These are phyloP conservation scores for Plagiodera versicolora DNA, from an alignment of 2,888 invertebrate species.

Conservation along the genomic window DNA sequence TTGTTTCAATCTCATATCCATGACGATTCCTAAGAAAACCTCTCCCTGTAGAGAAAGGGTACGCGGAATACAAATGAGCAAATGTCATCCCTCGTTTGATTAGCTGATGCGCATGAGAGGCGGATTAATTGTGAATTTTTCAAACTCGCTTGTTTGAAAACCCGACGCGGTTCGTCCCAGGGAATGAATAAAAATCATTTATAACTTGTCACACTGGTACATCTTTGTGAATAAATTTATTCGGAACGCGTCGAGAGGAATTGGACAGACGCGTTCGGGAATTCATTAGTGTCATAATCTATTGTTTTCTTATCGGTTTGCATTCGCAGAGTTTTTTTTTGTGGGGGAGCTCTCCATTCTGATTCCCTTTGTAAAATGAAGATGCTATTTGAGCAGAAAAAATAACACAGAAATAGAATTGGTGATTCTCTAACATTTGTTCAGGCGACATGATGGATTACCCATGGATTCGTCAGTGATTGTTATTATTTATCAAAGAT, in stretches of 20 bases:
- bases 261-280: conserved; percentile 7
- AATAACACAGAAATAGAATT: no score
- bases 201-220: conserved; percentile 18
- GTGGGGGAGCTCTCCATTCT: background rate
- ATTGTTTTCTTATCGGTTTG: conserved; percentile 16
- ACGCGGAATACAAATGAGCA: background rate
- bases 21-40: no score
- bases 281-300: conserved; percentile 19
- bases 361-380: background rate
- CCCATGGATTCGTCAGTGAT: background rate
- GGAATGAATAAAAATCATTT: conserved; percentile 19
- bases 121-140: conserved; percentile 31
- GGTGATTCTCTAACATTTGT: background rate
- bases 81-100: background rate
- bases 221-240: conserved; percentile 19
- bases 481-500: no score
- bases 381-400: background rate
- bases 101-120: conserved; percentile 16
- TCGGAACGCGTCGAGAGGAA: background rate
- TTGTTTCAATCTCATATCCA: no score
- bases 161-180: background rate
- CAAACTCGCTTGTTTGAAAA: conserved; percentile 10
- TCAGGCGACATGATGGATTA: background rate
- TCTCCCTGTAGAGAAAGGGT: background rate
- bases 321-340: background rate